Base-by-base conservation (phyloP, 2,797 vertebrate species). In the Halcyon badia region DNA sequence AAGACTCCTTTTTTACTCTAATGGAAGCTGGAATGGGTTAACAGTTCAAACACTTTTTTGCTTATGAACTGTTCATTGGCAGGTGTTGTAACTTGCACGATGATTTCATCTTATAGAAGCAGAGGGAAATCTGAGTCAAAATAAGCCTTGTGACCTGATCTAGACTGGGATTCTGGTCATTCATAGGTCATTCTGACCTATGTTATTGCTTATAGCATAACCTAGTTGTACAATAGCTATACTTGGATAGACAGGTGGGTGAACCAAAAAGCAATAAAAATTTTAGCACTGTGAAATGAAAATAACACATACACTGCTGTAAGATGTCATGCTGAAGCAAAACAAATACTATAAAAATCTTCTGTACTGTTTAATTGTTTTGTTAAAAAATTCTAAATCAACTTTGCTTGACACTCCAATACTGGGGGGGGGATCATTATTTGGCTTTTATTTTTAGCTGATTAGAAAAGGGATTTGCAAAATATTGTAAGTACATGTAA, bases 381-480 rank as follows among this genome's bases (percentile, higher is more conserved):
- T 83, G 64, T 93, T 94, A 94, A 84, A 91, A 75, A 62, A 83
- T 91, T 57, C 21, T 42, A 94, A 79, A 95, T 91, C 76, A 92
- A 87, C 83, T 93, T 78, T 69, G 58, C 84, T 84, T 95, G 62
- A 90, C 31, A 61, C 31, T 88, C 58, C 64, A 76, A 76, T 60
- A 87, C 26, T 89, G 85, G 81, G 11, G 14, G 24, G 19, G 18
- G 57, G 49, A 60, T 33, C 60, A 72, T 60, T 60, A 83, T 77
- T 92, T 88, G 54, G 56, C 52, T 96, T 96, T 94, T 94, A 92
- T 79, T 97, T 97, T 94, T 95, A 89, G 86, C 78, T 87, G 93
- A 95, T 94, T 87, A 64, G 64, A 90, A 76, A 84, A 84, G 0
- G 39, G 91, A 94, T 89, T 85, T 91, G 73, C 46, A 79, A 16